phyloP scores from a whole-genome alignment of 2,797 vertebrate genomes.

The Pyrocephalus nanus region DNA sequence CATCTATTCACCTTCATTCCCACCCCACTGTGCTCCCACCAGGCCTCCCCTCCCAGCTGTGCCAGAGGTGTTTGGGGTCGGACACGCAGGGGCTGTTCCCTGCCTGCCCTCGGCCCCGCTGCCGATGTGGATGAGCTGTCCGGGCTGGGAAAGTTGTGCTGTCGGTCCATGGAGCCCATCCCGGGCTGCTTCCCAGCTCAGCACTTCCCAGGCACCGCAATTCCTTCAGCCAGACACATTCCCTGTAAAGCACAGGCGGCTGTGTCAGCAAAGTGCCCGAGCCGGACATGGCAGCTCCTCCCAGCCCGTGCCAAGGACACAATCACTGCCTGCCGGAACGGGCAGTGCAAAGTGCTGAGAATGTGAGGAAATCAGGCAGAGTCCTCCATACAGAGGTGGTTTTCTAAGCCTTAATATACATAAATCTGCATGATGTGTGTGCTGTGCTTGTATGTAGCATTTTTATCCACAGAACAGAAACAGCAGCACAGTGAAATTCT shows the following conservation, averaged over 20 bases:
- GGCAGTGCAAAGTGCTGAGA: not conserved
- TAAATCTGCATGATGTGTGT: no score
- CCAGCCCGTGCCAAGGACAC: not conserved
- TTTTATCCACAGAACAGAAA: rapidly evolving
- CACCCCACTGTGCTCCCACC: rapidly evolving
- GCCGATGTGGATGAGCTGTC: rapidly evolving
- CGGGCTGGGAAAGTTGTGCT: rapidly evolving
- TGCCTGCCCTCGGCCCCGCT: not conserved
- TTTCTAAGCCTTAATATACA: not conserved
- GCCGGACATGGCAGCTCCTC: rapidly evolving
- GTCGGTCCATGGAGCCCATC: rapidly evolving
- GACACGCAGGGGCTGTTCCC: rapidly evolving
- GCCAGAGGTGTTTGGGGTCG: rapidly evolving
- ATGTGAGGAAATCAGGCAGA: not conserved
- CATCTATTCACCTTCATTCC: not conserved
- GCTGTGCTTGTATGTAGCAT: rapidly evolving
- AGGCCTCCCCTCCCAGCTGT: rapidly evolving
- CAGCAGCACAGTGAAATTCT: not conserved
- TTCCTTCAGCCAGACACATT: rapidly evolving
- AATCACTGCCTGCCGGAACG: rapidly evolving
- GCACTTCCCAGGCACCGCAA: rapidly evolving
- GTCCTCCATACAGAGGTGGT: rapidly evolving
- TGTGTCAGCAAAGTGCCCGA: not conserved
- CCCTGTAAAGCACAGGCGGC: rapidly evolving
- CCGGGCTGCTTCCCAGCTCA: not conserved